Evolutionary conservation across 2,888 invertebrate genomes (phyloP), one percentile per base, ranked within the genome.

Genomic region (Andrena dorsata): DNA sequence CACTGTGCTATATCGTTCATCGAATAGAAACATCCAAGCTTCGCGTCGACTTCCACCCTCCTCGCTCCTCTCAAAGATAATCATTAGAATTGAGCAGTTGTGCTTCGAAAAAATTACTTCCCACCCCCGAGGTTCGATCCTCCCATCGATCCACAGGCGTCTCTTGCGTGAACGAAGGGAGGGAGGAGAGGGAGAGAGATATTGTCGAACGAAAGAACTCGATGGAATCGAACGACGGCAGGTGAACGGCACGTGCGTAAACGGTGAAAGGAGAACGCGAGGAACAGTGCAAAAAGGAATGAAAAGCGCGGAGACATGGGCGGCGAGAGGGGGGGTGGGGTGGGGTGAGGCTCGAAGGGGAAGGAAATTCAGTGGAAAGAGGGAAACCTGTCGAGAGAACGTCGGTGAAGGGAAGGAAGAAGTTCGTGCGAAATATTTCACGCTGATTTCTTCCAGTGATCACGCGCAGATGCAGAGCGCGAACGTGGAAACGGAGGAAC

Each of bases 231-330:
- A 76, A 83, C 80, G 66, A 71, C 81, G 76, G 77, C 81, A 87
- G 85, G 80, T 85, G 85, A 86, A 83, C 76, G 83, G 83, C 83
- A 85, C 83, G 83, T 83, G 83, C 83, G 83, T 83, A 72, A 82
- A 83, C 41, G 83, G 84, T 86, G 84, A 84, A 86, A 86, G 86
- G 86, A 84, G 86, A 86, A 63, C 82, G 80, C 83, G 80, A 83
- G 47, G 71, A 76, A 71, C 63, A 51, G 61, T 32, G 72, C 65
- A 79, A 76, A 82, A 80, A 70, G 63, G 53, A 58, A 56, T 51
- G 64, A 56, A 73, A 81, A 65, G 32, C 71, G 49, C 58, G 72
- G 32, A 76, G 41, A 65, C 79, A 68, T 53, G 16, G 47, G 63
- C 20, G 13, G 68, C 2, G 58, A 20, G 56, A 63, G 66, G 20